Evolutionary conservation across 2,113 vertebrate species (phyloP), one percentile per base, ranked within the genome.

Genomic region (Procapra przewalskii): DNA sequence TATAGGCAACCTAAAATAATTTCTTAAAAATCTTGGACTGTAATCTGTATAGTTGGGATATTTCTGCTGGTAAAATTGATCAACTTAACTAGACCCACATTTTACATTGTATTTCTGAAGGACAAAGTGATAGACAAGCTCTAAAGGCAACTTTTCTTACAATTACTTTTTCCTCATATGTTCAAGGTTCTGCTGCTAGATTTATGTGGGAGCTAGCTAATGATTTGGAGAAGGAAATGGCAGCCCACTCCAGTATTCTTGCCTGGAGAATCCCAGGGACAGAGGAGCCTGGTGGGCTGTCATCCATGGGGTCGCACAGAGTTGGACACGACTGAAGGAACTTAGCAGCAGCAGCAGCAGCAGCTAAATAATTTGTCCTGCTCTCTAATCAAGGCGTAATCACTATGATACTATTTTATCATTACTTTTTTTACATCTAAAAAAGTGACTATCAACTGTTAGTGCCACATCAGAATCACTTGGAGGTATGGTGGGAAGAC

Each of bases 31-130:
- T 60, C 27, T 60, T 60, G 59, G 59, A 80, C 5, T 33, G 8
- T 55, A 60, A 57, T 90, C 67, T 55, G 12, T 60, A 16, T 88
- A 50, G 15, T 84, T 43, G 27, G 1, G 40, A 40, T 62, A 83
- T 43, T 67, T 93, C n/a, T 96, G 54, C 29, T 45, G 36, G 62
- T 23, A 84, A 71, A 92, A 84, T 71, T 45, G 54, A 90, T 23
- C n/a, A 90, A 3, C 0, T 67, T 84, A 64, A 80, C 40, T 16
- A 60, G 62, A 62, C 23, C 0, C 16, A 31, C 6, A 81, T 80
- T 71, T 93, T 48, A 67, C 9, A 48, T 36, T 89, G 6, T 29
- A 90, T 48, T 40, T 87, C 36, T 50, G 83, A 88, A 83, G 2
- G 7, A 52, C 7, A 82, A 52, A 52, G 6, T 57, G 25, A 86